Evolutionary conservation across 2,797 vertebrate genomes (phyloP).

Genomic region (Tinamus major): DNA sequence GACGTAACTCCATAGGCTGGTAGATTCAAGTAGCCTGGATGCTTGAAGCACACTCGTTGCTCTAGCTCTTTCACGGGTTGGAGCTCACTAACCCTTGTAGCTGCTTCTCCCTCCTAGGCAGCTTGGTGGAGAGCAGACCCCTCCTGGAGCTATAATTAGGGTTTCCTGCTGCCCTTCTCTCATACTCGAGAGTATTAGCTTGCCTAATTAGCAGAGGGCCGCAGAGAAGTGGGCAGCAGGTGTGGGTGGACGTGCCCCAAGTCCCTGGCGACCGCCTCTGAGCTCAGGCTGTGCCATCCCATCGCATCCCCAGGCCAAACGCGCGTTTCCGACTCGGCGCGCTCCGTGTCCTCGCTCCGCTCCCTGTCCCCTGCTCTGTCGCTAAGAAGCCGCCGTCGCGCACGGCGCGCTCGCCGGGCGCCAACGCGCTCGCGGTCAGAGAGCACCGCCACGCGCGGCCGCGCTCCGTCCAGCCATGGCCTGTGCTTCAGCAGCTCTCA

Average conservation of each 20-base stretch:
- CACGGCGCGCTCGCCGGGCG: constrained; percentile 8
- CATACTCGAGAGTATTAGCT: constrained; percentile 5
- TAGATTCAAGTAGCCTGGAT: not conserved
- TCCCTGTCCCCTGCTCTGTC: not conserved
- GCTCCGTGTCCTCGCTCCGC: not conserved
- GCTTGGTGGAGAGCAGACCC: not conserved
- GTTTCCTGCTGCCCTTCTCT: not conserved
- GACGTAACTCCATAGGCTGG: not conserved
- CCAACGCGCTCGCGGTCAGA: constrained; percentile 45
- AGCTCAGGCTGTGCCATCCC: not conserved
- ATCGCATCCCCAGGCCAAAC: not conserved
- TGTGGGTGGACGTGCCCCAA: constrained; percentile 11
- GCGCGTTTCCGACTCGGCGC: not conserved
- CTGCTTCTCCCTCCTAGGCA: not conserved
- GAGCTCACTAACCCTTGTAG: not conserved
- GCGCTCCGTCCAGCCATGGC: constrained; percentile 41
- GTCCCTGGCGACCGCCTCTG: not conserved
- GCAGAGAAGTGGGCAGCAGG: not conserved
- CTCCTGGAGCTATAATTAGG: not conserved
- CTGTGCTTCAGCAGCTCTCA: constrained; percentile 42
- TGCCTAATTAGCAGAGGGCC: not conserved
- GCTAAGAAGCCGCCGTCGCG: constrained; percentile 39
- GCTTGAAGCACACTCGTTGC: not conserved
- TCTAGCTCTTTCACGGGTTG: not conserved
- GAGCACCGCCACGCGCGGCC: constrained; percentile 39